Conservation (phyloP, 2,888 invertebrate genomes). For the Sphinx pinastri region DNA sequence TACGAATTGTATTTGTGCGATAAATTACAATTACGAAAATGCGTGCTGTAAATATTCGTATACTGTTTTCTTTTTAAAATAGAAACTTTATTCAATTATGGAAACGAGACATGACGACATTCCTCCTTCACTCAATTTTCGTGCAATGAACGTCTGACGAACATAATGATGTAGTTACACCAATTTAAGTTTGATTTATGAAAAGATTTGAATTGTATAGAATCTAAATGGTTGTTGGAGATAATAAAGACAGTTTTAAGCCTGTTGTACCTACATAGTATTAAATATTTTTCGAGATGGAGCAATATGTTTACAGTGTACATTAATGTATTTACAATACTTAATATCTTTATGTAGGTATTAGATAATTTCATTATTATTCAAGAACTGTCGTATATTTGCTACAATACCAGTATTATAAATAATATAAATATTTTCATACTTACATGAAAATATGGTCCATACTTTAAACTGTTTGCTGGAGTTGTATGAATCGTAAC, state of each 20-base stretch:
- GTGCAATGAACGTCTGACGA: conserved; percentile 65
- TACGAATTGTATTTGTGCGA: conserved; percentile 61
- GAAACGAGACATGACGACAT: conserved; percentile 61
- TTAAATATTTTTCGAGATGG: no score
- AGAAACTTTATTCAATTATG: conserved; percentile 64
- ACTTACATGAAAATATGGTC: no score
- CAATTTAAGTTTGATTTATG: conserved; percentile 15
- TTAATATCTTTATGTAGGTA: no score
- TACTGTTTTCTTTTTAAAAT: conserved; percentile 58
- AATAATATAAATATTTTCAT: no score
- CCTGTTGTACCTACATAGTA: neutral
- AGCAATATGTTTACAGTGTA: no score
- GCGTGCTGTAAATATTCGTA: conserved; percentile 58
- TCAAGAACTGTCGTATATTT: no score
- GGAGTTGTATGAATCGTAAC: no score
- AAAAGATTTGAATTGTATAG: neutral
- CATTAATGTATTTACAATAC: no score
- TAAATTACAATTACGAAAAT: conserved; percentile 62
- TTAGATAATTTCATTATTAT: no score
- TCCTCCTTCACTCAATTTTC: conserved; percentile 59
- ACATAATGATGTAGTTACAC: conserved; percentile 45
- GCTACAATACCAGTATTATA: no score
- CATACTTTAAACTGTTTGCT: no score
- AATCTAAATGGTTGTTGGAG: neutral
- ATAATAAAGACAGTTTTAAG: neutral